These are phyloP conservation scores for Podargus strigoides DNA, from an alignment of 2,797 vertebrate genomes.

Conservation along the genomic window DNA sequence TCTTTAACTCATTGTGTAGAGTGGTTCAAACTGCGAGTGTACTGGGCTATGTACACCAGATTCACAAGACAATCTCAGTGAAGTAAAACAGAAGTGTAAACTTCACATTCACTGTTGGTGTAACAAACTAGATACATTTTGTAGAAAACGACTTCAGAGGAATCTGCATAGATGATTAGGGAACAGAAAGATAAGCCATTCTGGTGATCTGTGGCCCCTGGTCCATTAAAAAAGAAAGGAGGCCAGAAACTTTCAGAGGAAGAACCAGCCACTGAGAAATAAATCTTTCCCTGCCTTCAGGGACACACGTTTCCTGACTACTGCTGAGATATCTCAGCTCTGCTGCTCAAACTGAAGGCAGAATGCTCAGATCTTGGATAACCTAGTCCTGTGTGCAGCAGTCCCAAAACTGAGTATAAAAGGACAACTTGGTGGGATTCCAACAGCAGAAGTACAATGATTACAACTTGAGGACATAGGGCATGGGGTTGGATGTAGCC, in stretches of 20 bases:
- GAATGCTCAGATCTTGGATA: not conserved
- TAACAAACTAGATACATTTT: not conserved
- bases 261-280: not conserved
- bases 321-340: not conserved
- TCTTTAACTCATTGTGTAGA: not conserved
- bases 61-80: not conserved
- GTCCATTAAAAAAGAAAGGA: not conserved
- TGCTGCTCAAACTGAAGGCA: not conserved
- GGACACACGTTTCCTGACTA: not conserved
- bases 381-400: not conserved
- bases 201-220: not conserved
- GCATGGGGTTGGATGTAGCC: not conserved
- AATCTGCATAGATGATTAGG: not conserved
- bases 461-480: not conserved
- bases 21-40: not conserved
- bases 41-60: not conserved
- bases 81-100: not conserved
- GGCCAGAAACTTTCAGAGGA: not conserved
- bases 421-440: not conserved
- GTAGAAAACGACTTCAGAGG: not conserved
- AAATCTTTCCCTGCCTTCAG: not conserved
- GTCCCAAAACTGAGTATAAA: not conserved
- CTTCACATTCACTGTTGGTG: not conserved
- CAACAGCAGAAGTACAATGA: not conserved
- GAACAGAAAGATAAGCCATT: not conserved